Evolutionary conservation across 1,140 invertebrate species (phyloP), one percentile per base, ranked within the genome.

Genomic region (Calliphora vicina): DNA sequence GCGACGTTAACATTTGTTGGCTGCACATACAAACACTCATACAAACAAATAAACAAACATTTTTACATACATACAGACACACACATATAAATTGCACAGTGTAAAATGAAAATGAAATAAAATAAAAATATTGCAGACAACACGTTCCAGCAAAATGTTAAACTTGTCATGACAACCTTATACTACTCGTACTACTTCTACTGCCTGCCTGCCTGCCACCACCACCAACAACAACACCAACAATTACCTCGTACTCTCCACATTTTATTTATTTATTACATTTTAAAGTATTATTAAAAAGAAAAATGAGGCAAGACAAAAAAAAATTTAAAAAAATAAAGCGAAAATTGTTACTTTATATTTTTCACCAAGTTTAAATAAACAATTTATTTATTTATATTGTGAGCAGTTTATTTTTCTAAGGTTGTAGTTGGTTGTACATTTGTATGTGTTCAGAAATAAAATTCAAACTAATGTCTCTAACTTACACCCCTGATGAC

Each of bases 1-100:
- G 74, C 74, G 74, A 78, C 74, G 74, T 78, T 78, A 78, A 78
- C 74, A 78, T 78, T 78, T 78, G 74, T 78, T 23, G 74, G 72
- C 72, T 23, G 26, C 17, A 57, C 45, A 57, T 6, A 50, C 45
- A 57, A 10, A 57, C 45, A 57, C 0, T 2, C 12, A 67, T 23
- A 67, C 61, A 67, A 25, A 67, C n/a, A 23, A 23, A 67, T n/a
- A 67, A 10, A 67, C 61, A 67, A 20, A 67, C 61, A 17, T 57
- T n/a, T 17, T 57, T 57, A n/a, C 61, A 23, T 67, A 67, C 20
- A 20, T 20, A 67, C 61, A 20, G 25, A 10, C 61, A 67, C 6
- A 67, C n/a, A 23, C 20, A 20, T 17, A 67, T 67, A 67, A 23
- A 67, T 67, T 67, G 61, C n/a, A 67, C n/a, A 23, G 61, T 57